Evolutionary conservation across 2,888 invertebrate species (phyloP), one percentile per base, ranked within the genome.

Genomic region (Apotomis betuletana): DNA sequence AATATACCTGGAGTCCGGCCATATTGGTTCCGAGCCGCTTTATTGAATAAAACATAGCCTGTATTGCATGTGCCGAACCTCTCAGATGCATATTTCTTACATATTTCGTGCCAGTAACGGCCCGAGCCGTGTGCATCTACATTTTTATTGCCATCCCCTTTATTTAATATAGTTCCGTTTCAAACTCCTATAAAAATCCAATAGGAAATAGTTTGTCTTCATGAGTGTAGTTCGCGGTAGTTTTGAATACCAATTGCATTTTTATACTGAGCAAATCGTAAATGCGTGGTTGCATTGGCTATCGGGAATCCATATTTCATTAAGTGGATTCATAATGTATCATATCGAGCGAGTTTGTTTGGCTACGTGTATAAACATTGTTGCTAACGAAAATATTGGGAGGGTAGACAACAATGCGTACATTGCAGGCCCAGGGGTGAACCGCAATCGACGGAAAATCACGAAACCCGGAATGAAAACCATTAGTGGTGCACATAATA

Each of bases 1-100:
- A 87, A 87, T 87, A 87, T 82, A 85, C 77, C 81, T 81, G 73
- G 74, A 74, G 78, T 74, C 75, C 70, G 72, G 82, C 79, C 85
- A 85, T 89, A 91, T 90, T 91, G 90, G 89, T 90, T 88, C 84
- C 84, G 81, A 83, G 80, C 80, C 79, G 78, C 80, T 77, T 85
- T 81, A 75, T 79, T 92, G 92, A 91, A 92, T 92, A 91, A 92
- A 85, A 89, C 90, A 91, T 90, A 81, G 81, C 84, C 87, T 87
- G 87, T 89, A 88, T 89, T 84, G 86, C 87, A 87, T 88, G 87
- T 89, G 86, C 85, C 85, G 83, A 83, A 83, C 83, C 77, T 57
- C 78, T 76, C 75, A 80, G 87, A 85, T 90, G 90, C 90, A 91
- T 91, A 90, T 89, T 88, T 88, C 88, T 87, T 85, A 87, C 87